phyloP scores from a whole-genome alignment of 2,113 vertebrate species.

The Serranochromis macrocephalus region DNA sequence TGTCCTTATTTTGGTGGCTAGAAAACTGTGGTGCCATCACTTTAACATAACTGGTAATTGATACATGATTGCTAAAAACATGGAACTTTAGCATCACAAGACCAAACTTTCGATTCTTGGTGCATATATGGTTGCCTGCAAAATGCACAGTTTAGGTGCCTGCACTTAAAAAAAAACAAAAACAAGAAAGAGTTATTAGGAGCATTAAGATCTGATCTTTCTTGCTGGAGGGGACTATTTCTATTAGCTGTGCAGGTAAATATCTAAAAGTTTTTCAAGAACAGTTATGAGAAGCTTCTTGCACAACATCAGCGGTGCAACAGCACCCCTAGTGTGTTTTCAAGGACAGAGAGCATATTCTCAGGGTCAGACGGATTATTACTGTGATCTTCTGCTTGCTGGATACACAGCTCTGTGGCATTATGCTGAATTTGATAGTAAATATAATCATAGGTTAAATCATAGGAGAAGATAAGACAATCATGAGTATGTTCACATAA shows the following conservation, averaged over 20 bases:
- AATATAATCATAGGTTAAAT: not conserved
- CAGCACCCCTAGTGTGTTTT: constrained; percentile 2
- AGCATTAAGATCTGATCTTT: not conserved
- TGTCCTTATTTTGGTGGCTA: not conserved
- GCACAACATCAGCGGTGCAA: not conserved
- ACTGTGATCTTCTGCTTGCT: not conserved
- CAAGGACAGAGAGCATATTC: not conserved
- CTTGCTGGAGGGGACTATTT: not conserved
- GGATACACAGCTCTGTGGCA: not conserved
- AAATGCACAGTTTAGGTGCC: not conserved
- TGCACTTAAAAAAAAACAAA: not conserved
- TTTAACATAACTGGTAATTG: not conserved
- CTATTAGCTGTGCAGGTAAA: not conserved
- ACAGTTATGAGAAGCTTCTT: not conserved
- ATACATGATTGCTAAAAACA: not conserved
- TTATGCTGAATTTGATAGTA: not conserved
- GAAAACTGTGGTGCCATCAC: not conserved
- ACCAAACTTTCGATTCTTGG: not conserved
- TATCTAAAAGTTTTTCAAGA: not conserved
- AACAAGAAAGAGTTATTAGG: not conserved
- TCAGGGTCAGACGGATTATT: not conserved
- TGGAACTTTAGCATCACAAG: not conserved
- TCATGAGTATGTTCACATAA: not conserved
- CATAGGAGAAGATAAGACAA: not conserved
- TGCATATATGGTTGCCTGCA: not conserved